These are phyloP conservation scores for Embiotoca jacksoni DNA, from an alignment of 2,113 vertebrate genomes.

Conservation along the genomic window DNA sequence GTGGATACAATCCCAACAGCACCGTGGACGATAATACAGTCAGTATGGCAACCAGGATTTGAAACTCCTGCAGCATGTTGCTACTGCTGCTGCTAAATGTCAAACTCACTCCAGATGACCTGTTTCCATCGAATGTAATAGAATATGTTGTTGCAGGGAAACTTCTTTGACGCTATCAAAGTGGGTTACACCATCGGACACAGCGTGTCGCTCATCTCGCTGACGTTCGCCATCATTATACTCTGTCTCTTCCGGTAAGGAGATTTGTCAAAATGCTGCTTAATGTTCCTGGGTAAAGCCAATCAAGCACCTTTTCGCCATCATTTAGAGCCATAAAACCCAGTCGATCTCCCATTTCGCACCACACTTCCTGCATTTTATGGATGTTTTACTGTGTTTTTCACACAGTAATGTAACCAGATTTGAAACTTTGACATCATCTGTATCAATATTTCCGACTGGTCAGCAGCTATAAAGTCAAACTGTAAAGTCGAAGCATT, in stretches of 20 bases:
- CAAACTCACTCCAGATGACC: not conserved
- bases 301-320: slow-evolving; percentile 30
- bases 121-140: slow-evolving; percentile 12
- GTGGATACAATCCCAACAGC: slow-evolving; percentile 86
- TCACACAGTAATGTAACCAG: slow-evolving; percentile 18
- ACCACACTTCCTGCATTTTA: slow-evolving; percentile 42
- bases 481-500: slow-evolving; percentile 49
- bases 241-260: slow-evolving; percentile 81
- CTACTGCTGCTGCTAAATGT: not conserved
- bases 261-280: slow-evolving; percentile 5
- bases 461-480: slow-evolving; percentile 47
- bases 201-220: slow-evolving; percentile 90
- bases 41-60: slow-evolving; percentile 74
- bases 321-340: slow-evolving; percentile 47
- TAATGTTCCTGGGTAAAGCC: slow-evolving; percentile 22
- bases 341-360: not conserved
- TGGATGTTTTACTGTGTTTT: slow-evolving; percentile 57
- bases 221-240: slow-evolving; percentile 90
- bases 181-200: slow-evolving; percentile 95
- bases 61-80: not conserved
- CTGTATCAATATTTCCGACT: slow-evolving; percentile 15
- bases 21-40: slow-evolving; percentile 75
- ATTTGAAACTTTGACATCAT: slow-evolving; percentile 37
- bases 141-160: slow-evolving; percentile 68
- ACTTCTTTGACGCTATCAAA: slow-evolving; percentile 89